phyloP scores from a whole-genome alignment of 2,797 vertebrate species.

The Clarias fuscus region DNA sequence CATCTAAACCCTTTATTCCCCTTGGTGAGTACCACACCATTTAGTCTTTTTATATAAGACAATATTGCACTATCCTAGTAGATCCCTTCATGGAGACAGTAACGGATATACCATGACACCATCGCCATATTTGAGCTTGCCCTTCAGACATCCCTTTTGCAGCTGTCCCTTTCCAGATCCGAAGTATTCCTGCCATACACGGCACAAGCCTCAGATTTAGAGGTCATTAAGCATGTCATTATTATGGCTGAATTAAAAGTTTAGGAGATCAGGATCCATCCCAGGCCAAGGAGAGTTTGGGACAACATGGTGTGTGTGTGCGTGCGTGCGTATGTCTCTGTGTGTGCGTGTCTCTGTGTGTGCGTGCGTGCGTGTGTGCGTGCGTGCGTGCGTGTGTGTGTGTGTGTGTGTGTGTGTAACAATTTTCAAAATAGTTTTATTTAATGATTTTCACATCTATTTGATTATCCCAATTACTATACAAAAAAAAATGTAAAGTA shows the following conservation, averaged over 20 bases:
- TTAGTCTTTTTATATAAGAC: conserved; percentile 44
- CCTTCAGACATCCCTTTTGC: conserved; percentile 60
- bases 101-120: conserved; percentile 27
- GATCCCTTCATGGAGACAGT: conserved; percentile 21
- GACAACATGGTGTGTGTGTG: conserved; percentile 10
- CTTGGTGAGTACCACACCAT: conserved; percentile 84
- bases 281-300: conserved; percentile 19
- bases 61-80: conserved; percentile 31
- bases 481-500: no score
- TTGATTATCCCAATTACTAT: background rate
- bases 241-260: conserved; percentile 76
- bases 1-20: conserved; percentile 93
- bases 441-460: background rate
- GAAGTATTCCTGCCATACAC: conserved; percentile 70
- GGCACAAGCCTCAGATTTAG: conserved; percentile 67
- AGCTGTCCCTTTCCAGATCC: conserved; percentile 70
- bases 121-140: conserved; percentile 54
- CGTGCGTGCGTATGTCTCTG: no score
- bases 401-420: background rate
- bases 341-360: no score
- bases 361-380: background rate
- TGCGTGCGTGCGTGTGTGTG: background rate
- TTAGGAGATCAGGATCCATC: conserved; percentile 64
- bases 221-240: conserved; percentile 73
- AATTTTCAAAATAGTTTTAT: background rate